phyloP scores from a whole-genome alignment of 2,113 vertebrate species.

The Indicator indicator region DNA sequence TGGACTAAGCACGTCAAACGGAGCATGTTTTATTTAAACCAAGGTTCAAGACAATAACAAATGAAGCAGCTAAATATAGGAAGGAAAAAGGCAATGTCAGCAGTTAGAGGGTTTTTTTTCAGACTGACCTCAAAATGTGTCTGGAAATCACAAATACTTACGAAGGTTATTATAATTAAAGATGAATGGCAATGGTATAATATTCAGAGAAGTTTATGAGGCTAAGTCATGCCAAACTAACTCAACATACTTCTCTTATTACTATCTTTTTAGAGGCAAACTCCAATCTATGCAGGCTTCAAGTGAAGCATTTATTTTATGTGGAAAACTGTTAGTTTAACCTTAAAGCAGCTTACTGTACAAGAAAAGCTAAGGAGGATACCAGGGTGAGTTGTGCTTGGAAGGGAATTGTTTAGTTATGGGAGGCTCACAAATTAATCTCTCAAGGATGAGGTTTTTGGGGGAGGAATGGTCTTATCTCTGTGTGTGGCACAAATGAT shows the following conservation, averaged over 20 bases:
- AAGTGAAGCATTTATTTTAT: background rate
- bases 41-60: background rate
- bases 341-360: background rate
- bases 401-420: background rate
- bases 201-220: conserved; percentile 5
- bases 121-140: background rate
- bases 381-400: background rate
- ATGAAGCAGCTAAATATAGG: background rate
- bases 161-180: background rate
- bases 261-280: background rate
- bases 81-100: background rate
- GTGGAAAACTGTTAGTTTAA: background rate
- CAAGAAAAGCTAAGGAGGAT: background rate
- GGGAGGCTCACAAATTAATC: background rate
- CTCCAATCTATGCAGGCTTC: background rate
- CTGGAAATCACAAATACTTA: background rate
- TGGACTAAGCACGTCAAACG: background rate
- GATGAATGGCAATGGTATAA: background rate
- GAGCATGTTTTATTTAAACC: conserved; percentile 29
- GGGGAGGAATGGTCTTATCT: background rate
- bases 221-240: background rate
- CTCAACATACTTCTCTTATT: background rate
- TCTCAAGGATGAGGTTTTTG: background rate
- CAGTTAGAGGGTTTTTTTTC: background rate
- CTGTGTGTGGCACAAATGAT: background rate